Percentiles rank a stretch among this genome's conserved stretches.
phyloP scores from a whole-genome alignment of 2,797 vertebrate species.

The Margarornis squamiger region DNA sequence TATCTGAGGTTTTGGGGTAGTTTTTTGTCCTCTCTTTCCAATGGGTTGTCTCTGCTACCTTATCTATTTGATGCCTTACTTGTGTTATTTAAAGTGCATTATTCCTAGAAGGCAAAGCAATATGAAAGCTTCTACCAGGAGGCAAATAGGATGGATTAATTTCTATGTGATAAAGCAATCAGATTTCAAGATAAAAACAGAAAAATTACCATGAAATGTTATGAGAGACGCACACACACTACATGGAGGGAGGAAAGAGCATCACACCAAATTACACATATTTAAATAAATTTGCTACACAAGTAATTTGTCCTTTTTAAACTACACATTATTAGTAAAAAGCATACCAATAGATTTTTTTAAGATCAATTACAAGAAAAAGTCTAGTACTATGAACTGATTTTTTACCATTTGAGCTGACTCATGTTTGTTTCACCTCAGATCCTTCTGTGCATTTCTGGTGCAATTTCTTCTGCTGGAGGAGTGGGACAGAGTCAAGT shows the following conservation, averaged over 20 bases:
- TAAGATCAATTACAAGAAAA: neutral
- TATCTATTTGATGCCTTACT: neutral
- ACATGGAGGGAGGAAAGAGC: neutral
- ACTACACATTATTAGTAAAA: neutral
- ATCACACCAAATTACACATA: neutral
- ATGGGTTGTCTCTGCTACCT: neutral
- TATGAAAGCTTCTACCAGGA: neutral
- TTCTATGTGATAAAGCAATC: neutral
- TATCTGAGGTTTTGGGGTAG: neutral
- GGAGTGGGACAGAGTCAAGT: neutral
- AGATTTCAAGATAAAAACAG: slow-evolving; percentile 18
- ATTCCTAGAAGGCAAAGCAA: neutral
- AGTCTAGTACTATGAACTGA: neutral
- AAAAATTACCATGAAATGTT: neutral
- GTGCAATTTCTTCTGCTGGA: neutral
- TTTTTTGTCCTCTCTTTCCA: accelerated
- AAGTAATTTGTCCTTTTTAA: neutral
- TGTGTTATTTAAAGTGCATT: neutral
- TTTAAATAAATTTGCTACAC: neutral
- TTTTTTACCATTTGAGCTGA: neutral
- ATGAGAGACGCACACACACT: neutral
- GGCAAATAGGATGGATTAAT: slow-evolving; percentile 24
- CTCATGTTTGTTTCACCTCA: neutral
- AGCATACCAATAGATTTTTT: neutral
- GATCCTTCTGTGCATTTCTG: neutral